phyloP scores from a whole-genome alignment of 2,113 vertebrate genomes.

The Rhea pennata region DNA sequence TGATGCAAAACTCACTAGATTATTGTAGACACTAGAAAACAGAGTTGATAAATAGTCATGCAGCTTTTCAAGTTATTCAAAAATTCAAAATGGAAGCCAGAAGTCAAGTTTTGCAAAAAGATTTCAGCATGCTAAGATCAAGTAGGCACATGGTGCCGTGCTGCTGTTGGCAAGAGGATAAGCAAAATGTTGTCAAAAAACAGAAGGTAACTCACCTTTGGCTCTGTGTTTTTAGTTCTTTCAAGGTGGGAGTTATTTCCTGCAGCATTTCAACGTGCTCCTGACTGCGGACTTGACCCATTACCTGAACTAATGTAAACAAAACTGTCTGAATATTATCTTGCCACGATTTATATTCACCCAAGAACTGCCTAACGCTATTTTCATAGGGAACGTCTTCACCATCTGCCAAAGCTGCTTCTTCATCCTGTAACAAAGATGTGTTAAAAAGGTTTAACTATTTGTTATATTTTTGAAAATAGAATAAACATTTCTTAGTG shows the following conservation, averaged over 20 bases:
- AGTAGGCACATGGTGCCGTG: too few species aligned
- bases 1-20: constrained; percentile 95
- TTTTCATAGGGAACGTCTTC: constrained; percentile 95
- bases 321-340: constrained; percentile 97
- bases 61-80: background rate
- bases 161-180: background rate
- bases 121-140: background rate
- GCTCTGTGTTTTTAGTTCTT: constrained; percentile 93
- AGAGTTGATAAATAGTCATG: background rate
- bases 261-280: constrained; percentile 95
- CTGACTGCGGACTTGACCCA: constrained; percentile 91
- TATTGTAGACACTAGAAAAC: constrained; percentile 90
- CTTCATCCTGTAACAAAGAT: constrained; percentile 88
- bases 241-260: constrained; percentile 93
- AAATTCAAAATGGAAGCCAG: background rate
- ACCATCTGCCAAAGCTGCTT: constrained; percentile 91
- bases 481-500: background rate
- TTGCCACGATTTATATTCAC: constrained; percentile 98
- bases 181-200: background rate
- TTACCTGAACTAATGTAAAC: constrained; percentile 95
- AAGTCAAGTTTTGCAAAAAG: background rate
- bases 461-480: background rate
- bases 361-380: constrained; percentile 94
- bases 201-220: constrained; percentile 82
- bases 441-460: background rate